Conservation (phyloP, 2,113 vertebrate genomes). For the Theropithecus gelada region DNA sequence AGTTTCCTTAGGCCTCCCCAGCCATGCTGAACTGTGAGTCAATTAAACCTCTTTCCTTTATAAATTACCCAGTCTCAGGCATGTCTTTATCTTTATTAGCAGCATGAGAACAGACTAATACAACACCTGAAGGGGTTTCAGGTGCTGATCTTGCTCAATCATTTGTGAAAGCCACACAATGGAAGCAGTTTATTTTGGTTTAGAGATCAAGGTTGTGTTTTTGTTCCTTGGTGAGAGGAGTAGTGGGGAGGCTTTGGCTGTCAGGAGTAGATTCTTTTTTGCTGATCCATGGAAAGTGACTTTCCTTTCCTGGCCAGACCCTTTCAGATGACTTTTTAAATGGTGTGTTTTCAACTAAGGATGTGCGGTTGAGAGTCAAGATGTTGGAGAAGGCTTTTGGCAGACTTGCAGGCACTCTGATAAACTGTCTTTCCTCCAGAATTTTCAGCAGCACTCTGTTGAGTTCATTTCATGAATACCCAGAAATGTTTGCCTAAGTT, state of each 20-base stretch:
- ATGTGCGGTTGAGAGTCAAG: neutral
- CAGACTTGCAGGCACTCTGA: neutral
- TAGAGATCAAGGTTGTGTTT: conserved; percentile 4
- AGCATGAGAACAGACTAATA: too few relatives aligned
- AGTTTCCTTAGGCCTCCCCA: too few relatives aligned
- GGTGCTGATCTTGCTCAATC: neutral
- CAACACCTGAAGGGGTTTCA: neutral
- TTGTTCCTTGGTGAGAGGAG: conserved; percentile 27
- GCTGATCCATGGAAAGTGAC: conserved; percentile 12
- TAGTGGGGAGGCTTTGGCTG: neutral
- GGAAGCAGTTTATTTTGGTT: conserved; percentile 21
- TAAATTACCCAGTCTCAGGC: too few relatives aligned
- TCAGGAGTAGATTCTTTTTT: neutral
- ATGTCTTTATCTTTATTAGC: too few relatives aligned
- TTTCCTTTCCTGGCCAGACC: conserved; percentile 5
- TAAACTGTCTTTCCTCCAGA: neutral
- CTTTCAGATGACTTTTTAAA: conserved; percentile 38
- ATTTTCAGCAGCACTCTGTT: neutral
- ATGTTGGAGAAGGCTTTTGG: neutral
- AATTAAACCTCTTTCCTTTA: too few relatives aligned
- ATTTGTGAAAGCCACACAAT: neutral
- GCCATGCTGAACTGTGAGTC: too few relatives aligned
- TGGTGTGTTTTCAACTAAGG: neutral
- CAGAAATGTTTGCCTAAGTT: neutral
- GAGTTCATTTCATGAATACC: neutral